Evolutionary conservation across 2,888 invertebrate species (phyloP).

Genomic region (Ctena decussata): DNA sequence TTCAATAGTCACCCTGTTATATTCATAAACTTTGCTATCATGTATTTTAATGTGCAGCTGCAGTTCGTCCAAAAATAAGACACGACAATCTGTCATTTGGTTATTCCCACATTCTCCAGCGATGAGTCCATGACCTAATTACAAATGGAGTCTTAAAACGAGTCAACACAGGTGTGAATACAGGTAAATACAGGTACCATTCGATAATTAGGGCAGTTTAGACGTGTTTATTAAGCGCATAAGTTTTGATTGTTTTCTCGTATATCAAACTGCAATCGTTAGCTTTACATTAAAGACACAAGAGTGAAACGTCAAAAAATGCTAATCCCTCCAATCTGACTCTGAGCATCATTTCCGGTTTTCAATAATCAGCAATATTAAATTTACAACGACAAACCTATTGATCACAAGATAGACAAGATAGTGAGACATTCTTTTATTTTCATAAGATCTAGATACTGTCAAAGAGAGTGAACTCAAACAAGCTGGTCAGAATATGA

Average conservation of each 20-base stretch:
- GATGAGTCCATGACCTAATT: constrained; percentile 23
- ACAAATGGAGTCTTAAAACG: constrained; percentile 18
- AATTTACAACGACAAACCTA: too few species aligned
- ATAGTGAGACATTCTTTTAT: too few species aligned
- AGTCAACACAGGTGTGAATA: not conserved
- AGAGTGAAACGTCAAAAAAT: not conserved
- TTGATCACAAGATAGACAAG: too few species aligned
- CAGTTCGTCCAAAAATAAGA: not conserved
- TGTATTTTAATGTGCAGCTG: too few species aligned
- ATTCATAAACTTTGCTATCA: too few species aligned
- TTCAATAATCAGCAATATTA: too few species aligned
- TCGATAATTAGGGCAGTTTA: not conserved
- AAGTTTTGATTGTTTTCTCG: not conserved
- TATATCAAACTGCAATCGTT: not conserved
- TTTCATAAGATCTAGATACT: too few species aligned
- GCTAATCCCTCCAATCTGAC: not conserved
- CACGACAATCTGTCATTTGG: not conserved
- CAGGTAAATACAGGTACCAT: not conserved
- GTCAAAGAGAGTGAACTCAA: too few species aligned
- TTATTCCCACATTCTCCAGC: not conserved
- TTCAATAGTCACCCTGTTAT: too few species aligned
- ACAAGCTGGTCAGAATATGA: too few species aligned
- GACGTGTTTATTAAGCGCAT: not conserved
- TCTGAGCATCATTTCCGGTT: not conserved
- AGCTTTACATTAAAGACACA: not conserved